Conservation (phyloP, 1,140 invertebrate genomes). For the Halyomorpha halys region DNA sequence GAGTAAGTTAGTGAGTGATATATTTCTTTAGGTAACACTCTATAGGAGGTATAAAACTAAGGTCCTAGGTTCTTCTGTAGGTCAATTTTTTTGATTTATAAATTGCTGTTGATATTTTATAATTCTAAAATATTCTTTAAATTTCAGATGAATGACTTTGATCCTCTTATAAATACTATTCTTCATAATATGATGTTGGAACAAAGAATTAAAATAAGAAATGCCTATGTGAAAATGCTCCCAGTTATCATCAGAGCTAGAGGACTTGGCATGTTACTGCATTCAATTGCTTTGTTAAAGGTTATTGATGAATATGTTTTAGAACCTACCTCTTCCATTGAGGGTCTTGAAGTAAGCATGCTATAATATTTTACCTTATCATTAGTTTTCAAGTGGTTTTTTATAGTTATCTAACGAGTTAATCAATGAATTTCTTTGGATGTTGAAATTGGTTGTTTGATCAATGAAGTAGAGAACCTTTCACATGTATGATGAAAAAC, state of each 20-base stretch:
- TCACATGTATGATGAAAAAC: background rate
- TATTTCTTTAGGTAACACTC: background rate
- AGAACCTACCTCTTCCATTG: background rate
- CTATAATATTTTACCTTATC: background rate
- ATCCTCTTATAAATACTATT: constrained; percentile 16
- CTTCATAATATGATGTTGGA: constrained; percentile 20
- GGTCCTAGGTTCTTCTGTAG: background rate
- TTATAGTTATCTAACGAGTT: background rate
- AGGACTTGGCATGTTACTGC: background rate
- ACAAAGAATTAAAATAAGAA: constrained; percentile 5
- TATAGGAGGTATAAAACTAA: background rate
- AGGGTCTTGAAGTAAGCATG: constrained; percentile 8
- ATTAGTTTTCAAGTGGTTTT: background rate
- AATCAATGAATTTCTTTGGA: background rate
- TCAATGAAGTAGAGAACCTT: background rate
- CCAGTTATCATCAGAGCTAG: background rate
- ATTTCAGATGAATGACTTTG: constrained; percentile 18
- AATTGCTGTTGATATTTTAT: background rate
- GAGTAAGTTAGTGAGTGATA: background rate
- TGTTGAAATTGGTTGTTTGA: background rate
- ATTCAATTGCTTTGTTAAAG: background rate
- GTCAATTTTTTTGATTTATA: background rate
- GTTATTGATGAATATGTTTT: constrained; percentile 17
- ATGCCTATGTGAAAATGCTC: background rate
- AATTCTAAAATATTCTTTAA: background rate